Evolutionary conservation across 2,888 invertebrate species (phyloP).

Genomic region (Calliphora vomitoria): DNA sequence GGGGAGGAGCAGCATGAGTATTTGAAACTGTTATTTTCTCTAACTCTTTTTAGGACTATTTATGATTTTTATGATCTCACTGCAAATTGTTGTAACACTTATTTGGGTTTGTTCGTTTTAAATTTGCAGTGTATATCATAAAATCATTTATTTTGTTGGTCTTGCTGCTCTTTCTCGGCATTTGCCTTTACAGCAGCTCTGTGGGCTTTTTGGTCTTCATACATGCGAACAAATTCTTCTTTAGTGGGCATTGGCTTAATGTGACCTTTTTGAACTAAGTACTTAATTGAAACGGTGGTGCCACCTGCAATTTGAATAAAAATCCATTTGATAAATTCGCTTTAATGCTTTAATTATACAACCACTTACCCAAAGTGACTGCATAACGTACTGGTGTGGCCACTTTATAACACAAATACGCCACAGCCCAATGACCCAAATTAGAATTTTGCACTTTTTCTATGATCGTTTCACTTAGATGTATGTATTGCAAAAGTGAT

Average conservation of each 20-base stretch:
- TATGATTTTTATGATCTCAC: background rate
- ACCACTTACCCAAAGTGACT: conserved; percentile 91
- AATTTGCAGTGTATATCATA: conserved; percentile 59
- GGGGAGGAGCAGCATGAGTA: background rate
- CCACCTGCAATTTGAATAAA: conserved; percentile 87
- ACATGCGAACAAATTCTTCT: conserved; percentile 87
- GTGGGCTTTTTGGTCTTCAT: conserved; percentile 85
- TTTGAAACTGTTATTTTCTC: conserved; percentile 6
- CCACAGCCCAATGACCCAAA: conserved; percentile 95
- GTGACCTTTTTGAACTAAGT: conserved; percentile 91
- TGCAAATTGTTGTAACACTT: conserved; percentile 34
- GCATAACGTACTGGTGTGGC: conserved; percentile 95
- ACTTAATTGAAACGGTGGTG: conserved; percentile 93
- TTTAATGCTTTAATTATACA: background rate
- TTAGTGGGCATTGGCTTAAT: conserved; percentile 92
- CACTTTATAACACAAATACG: conserved; percentile 97
- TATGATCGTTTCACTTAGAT: conserved; percentile 91
- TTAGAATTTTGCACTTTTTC: conserved; percentile 91
- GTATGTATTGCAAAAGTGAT: conserved; percentile 90
- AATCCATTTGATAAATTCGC: background rate
- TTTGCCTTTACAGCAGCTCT: conserved; percentile 78
- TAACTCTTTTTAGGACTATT: background rate
- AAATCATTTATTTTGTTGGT: conserved; percentile 64
- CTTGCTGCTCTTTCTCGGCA: conserved; percentile 50
- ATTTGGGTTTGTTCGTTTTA: conserved; percentile 31